Base-by-base conservation (phyloP, 2,888 invertebrate genomes). In the Amphipyra berbera region DNA sequence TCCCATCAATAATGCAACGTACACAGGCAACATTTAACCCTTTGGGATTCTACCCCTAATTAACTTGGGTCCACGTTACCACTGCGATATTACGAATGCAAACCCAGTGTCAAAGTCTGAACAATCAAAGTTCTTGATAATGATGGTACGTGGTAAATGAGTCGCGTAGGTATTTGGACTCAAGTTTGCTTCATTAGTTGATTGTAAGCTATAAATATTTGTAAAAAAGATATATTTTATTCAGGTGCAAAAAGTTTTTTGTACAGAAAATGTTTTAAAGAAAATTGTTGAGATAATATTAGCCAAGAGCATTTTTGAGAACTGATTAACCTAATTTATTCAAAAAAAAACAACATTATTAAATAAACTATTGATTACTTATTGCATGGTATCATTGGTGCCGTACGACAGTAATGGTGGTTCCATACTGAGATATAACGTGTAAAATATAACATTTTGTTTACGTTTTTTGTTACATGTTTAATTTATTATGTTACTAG, bases 1-100 rank as follows among this genome's bases (percentile, higher is more conserved):
- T 60, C 58, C 79, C 78, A 86, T 88, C 84, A 87, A 84, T 88
- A 86, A 88, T 88, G 85, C 87, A 88, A 73, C 69, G 78, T 81
- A 74, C 79, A 78, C 81, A 83, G 77, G 74, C 78, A 81, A 80
- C 81, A 77, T 76, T 79, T 76, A 82, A 82, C 82, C 88, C 85
- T 78, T 71, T 62, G 83, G 82, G 87, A 82, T 70, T 69, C 70
- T 67, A 62, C 60, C 73, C 78, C 81, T 86, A 87, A 88, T 88
- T 86, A 87, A 81, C 80, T 78, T 66, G 76, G 78, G 79, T 68
- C 78, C 66, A 72, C 53, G 68, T 68, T 61, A 69, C 73, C 65
- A 69, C 72, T 71, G 65, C 57, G 68, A 73, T 79, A 82, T 85
- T 82, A 79, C 79, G 78, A 81, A 85, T 86, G 83, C 82, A 82